Base-by-base conservation (phyloP, 2,113 vertebrate species). In the Benitochromis conjunctus region DNA sequence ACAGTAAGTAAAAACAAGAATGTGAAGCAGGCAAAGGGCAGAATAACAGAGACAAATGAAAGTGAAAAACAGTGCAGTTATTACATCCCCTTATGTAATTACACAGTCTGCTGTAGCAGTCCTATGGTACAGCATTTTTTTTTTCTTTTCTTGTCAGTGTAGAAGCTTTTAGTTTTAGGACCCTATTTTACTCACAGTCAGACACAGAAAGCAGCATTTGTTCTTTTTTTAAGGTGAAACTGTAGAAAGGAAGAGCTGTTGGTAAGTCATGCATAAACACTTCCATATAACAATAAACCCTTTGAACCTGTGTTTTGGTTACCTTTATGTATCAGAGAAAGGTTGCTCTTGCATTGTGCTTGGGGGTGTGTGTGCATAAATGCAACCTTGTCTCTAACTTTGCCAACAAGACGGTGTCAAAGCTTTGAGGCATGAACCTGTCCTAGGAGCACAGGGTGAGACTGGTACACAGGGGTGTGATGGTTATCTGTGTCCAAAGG, bases 401-500 rank as follows among this genome's bases (percentile, higher is more conserved):
- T 26, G 26, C 26, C 31, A 53, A 51, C 12, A 81, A 74, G 56
- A 24, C 81, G 7, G 21, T 29, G 54, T 86, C 26, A 71, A 74
- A 11, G 66, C 29, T 87, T 51, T 51, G 43, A 31, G 26, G 26
- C 85, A 84, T 21, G 79, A 91, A 90, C 86, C 81, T 84, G 83
- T 89, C 86, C 57, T 48, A 76, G 71, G 81, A 88, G 54, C 77
- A 24, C n/a, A 38, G 53, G 21, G 26, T 57, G n/a, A 90, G 80
- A 69, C 55, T 34, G 80, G 13, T 10, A n/a, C 12, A 41, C 51
- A 54, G 24, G 56, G 58, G 31, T 43, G 54, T 56, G 89, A 87
- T 91, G 79, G 48, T 79, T 89, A 88, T 91, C 79, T 29, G 46
- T 60, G 77, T 54, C 74, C 62, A 78, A 80, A 43, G 66, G 89